Base-by-base conservation (phyloP, 2,888 invertebrate genomes). In the Latrodectus hesperus region DNA sequence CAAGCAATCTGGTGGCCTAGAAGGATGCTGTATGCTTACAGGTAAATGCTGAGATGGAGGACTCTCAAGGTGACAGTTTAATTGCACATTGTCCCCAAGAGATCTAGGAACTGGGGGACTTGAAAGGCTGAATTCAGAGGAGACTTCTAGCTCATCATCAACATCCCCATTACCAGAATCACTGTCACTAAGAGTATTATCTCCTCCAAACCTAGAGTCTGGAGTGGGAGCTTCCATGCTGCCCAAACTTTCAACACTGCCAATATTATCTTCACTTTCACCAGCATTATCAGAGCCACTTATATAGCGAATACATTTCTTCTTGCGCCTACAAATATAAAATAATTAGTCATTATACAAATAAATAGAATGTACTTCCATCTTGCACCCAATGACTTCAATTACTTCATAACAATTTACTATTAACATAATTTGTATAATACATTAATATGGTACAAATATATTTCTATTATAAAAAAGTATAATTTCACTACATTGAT, bases 221-320 rank as follows among this genome's bases (percentile, higher is more conserved):
- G 92, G 92, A 17, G 92, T 91, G n/a, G 90, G 90, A 49, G 91
- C 91, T 91, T 94, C 94, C 89, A 95, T 94, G 91, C 94, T 95
- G 91, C 96, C 95, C 91, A 94, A 93, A 92, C 94, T 93, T 92
- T 95, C 92, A 93, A 95, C 93, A 91, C 94, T 95, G 91, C 96
- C 95, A 91, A 94, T 93, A 92, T 94, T 93, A 92, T 95, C 92
- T 93, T 95, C 93, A 93, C 94, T 93, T 91, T 90, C 90, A 9
- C 76, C 84, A 14, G 64, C 49, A 49, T 85, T 89, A 51, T 89
- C 89, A 10, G 74, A 84, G 12, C 96, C 95, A 94, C 97, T 97
- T 96, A 97, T 96, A 94, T 98, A 98, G 91, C 97, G 96, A 92
- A 98, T 96, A 94, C 98, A 98, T 94, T 98, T 98, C 94, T 98